Evolutionary conservation across 2,113 vertebrate genomes (phyloP).

Genomic region (Elaphurus davidianus): DNA sequence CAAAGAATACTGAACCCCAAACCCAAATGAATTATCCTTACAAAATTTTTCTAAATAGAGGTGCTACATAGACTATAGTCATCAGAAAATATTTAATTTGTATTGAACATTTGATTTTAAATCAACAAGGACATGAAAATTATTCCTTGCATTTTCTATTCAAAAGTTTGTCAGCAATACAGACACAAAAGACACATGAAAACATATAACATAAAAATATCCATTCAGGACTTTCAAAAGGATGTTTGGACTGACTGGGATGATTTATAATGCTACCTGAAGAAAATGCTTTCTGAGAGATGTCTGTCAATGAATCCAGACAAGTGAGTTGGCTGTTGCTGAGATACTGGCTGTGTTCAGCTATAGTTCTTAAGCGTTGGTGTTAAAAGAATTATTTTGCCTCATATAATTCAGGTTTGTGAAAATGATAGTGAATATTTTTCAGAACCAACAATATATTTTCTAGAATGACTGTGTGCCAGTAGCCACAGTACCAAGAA

Average conservation of each 20-base stretch:
- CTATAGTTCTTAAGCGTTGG: neutral
- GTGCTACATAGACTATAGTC: neutral
- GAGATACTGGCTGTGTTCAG: neutral
- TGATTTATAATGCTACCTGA: no score
- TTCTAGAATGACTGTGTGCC: neutral
- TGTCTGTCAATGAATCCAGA: neutral
- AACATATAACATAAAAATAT: neutral
- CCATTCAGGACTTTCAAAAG: neutral
- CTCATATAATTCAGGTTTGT: neutral
- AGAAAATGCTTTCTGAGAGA: neutral
- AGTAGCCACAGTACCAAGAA: rapidly evolving
- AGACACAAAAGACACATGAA: neutral
- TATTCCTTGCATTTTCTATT: neutral
- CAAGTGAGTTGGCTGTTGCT: no score
- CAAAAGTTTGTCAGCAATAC: neutral
- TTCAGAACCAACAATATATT: neutral
- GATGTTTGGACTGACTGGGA: neutral
- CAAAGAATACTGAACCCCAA: neutral
- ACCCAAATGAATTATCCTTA: neutral
- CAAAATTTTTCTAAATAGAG: neutral
- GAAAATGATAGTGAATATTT: neutral
- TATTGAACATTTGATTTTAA: neutral
- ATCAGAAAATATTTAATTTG: neutral
- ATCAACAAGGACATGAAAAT: neutral
- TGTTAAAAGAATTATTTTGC: neutral